Base-by-base conservation (phyloP, 2,888 invertebrate genomes). In the Ichneumon xanthorius region DNA sequence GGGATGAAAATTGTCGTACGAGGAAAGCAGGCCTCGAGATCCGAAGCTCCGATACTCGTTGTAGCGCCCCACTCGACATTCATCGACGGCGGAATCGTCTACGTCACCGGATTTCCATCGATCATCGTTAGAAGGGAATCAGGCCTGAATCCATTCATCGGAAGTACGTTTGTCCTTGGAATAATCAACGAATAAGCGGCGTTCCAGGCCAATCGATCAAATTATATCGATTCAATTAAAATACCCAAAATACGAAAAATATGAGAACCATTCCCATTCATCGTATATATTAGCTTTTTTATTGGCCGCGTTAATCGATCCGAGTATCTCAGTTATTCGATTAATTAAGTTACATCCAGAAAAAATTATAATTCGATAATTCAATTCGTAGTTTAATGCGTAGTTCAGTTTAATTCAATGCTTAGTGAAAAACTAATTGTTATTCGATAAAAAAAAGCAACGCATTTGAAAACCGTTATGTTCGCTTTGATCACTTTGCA, bases 31-130 rank as follows among this genome's bases (percentile, higher is more conserved):
- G 98, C 97, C 84, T 95, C 96, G 85, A 95, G 97, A 71, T 94
- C 95, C 82, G 98, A 98, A 93, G 98, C 98, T 6, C 98, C 98
- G 19, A 97, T 98, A 88, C 95, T 98, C 85, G 97, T 97, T 78
- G 96, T 97, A 73, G 98, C 98, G 0, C 98, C 98, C 4, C 98
- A 98, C 94, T 98, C 98, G 81, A 97, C 98, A 6, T 98, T 97
- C 95, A 95, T 98, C 91, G 98, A 98, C 94, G 97, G 97, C 90
- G 96, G 98, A 91, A 96, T 97, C 89, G 96, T 97, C 91, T 97
- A 97, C 93, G 96, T 97, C 88, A 96, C 97, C 81, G 96, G 96
- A 92, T 97, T 97, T 94, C 97, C 97, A 9, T 97, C 97, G 16
- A 97, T 97, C 93, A 97, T 98, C 94, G 97, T 97, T 88, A 95